phyloP scores from a whole-genome alignment of 2,888 invertebrate species.

The Frankliniella fusca region DNA sequence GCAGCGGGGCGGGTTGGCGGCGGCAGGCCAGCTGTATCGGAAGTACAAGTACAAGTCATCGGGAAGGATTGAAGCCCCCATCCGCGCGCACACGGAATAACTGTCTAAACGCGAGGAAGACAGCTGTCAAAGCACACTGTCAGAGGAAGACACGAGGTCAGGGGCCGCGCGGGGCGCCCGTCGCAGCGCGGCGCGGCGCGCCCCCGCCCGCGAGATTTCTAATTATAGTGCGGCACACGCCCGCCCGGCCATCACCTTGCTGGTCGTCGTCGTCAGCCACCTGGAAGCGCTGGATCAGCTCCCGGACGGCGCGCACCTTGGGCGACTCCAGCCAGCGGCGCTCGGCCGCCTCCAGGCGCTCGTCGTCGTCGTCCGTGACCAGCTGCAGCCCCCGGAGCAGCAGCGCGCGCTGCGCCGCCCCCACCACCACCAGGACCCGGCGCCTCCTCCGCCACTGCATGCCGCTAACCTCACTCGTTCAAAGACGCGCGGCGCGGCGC shows the following conservation, averaged over 20 bases:
- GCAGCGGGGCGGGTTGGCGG: no score
- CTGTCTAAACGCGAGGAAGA: no score
- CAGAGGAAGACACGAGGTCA: no score
- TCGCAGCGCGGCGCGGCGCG: neutral
- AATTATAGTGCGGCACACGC: no score
- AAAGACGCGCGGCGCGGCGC: neutral
- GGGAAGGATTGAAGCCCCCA: no score
- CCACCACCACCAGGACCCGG: constrained; percentile 14
- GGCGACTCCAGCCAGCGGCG: neutral
- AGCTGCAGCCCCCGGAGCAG: constrained; percentile 1
- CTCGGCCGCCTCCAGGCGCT: constrained; percentile 4
- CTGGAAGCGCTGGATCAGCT: constrained; percentile 9
- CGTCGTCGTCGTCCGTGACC: constrained; percentile 2
- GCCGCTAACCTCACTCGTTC: neutral
- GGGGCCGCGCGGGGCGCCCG: neutral
- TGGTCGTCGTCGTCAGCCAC: neutral
- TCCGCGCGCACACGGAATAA: no score
- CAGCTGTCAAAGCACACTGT: no score
- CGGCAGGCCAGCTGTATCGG: no score
- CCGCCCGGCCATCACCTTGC: neutral
- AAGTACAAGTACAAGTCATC: no score
- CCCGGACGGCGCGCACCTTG: constrained; percentile 3
- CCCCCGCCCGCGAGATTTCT: neutral
- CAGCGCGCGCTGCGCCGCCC: constrained; percentile 4
- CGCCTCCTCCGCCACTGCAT: constrained; percentile 18